Evolutionary conservation across 2,888 invertebrate genomes (phyloP), one percentile per base, ranked within the genome.

Genomic region (Nyleta sp.): DNA sequence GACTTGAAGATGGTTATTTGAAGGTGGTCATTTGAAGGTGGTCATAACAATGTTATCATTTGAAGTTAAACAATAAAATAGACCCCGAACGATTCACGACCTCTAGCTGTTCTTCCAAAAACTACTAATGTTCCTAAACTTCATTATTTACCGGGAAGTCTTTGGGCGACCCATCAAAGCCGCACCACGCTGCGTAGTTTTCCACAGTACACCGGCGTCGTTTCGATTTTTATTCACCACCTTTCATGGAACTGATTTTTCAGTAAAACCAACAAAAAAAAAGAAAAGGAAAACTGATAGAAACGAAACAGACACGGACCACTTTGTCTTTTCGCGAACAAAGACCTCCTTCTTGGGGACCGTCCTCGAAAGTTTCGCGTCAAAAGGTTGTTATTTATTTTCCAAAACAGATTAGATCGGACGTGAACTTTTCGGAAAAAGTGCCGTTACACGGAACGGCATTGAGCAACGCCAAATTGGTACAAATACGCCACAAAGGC

Each of bases 371-470:
- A 17, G 24, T 22, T 46, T 64, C 38, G 38, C 28, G 40, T 28
- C 38, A 18, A 67, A 53, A 28, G 53, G 31, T 53, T 42, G 52
- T 28, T 28, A 52, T 44, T 53, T 53, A 11, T 46, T 68, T 59
- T 68, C 17, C 20, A 31, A 59, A 70, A 42, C 52, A 13, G 40
- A 28, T 11, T 17, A 33, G 33, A 2, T 60, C 28, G 22, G 28
- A 22, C 10, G 33, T 44, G 11, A 60, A 35, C 15, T 70, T 70
- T 70, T 68, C 5, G 44, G 70, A 60, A 70, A 70, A 44, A 42
- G 50, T 60, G 4, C 70, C 70, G 70, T 70, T 70, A 59, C 17
- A 20, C 59, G 60, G 70, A 70, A 70, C 22, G 42, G 33, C 70
- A 60, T 70, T 70, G 60, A 70, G 24, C 7, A 42, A 70, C 17